Base-by-base conservation (phyloP, 2,113 vertebrate genomes). In the Nothobranchius kuhntae region DNA sequence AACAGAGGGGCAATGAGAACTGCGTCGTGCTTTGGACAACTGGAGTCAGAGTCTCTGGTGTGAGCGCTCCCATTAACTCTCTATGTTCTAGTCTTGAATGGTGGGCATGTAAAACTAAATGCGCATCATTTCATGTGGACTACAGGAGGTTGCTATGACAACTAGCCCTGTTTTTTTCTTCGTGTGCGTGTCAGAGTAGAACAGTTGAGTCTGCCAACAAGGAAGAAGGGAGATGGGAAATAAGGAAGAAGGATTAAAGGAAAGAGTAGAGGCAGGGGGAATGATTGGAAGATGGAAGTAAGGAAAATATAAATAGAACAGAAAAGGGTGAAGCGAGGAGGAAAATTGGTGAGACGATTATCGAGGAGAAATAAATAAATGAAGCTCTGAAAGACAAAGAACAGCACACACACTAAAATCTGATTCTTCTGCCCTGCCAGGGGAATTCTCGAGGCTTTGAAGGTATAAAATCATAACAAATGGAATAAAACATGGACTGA, bases 91-190 rank as follows among this genome's bases (percentile, higher is more conserved):
- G 68, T 82, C 78, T 77, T 77, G 71, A 88, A 87, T 82, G 75
- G 67, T 78, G 75, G 50, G 83, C 68, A 53, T 79, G 89, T 91
- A 93, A 91, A 93, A 93, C 91, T 93, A 93, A 90, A 90, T 44
- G 38, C 44, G 57, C 70, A 73, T 75, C 68, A 70, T 82, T 86
- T 85, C 82, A 65, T 84, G 82, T 84, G 78, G 84, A 85, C 84
- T 87, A 86, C 80, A 85, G 75, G 61, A 61, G 71, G 92, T 92
- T 91, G 84, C 90, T 84, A 90, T 86, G 86, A 82, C 85, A 87
- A 93, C 90, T 68, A 7, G 73, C 78, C 83, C 90, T 92, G 91
- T 92, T 92, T 89, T 91, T 30, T 30, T 30, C 30, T 30, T 30
- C 30, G 61, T 91, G 89, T 51, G n/a, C 17, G 61, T 91, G 89